Percentiles rank a stretch among this genome's conserved stretches.
phyloP scores from a whole-genome alignment of 1,140 invertebrate genomes.

The Drosophila jambulina region DNA sequence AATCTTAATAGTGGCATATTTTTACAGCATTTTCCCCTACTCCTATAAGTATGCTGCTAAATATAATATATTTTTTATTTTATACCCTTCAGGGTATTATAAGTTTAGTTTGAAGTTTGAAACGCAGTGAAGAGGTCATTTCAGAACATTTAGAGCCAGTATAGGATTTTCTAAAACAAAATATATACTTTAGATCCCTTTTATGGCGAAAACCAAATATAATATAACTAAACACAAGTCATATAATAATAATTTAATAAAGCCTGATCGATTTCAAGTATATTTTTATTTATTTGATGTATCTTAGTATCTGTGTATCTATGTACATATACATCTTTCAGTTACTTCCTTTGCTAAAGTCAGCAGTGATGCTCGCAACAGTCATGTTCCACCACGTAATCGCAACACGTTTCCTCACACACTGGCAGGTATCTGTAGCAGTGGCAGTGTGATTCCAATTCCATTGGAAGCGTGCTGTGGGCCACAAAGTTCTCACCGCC shows the following conservation, averaged over 20 bases:
- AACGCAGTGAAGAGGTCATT: no score
- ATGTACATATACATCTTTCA: neutral
- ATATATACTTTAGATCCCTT: no score
- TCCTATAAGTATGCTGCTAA: slow-evolving; percentile 1
- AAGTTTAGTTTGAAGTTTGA: no score
- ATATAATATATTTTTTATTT: neutral
- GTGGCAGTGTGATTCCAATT: neutral
- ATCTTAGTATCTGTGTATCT: no score
- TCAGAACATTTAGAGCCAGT: no score
- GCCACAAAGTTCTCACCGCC: slow-evolving; percentile 14
- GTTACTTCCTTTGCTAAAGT: neutral
- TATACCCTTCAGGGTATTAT: no score
- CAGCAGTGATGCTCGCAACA: neutral
- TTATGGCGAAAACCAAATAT: no score
- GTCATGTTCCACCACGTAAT: neutral
- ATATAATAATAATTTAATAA: neutral
- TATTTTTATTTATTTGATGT: neutral
- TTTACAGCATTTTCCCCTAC: neutral
- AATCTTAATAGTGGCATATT: neutral
- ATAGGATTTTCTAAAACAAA: no score
- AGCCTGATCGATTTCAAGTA: neutral
- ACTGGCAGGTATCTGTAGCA: slow-evolving; percentile 25
- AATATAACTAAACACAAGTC: no score
- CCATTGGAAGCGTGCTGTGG: neutral
- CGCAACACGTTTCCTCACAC: slow-evolving; percentile 2